These are phyloP conservation scores for Tetrao urogallus DNA, from an alignment of 2,113 vertebrate genomes.

Conservation along the genomic window DNA sequence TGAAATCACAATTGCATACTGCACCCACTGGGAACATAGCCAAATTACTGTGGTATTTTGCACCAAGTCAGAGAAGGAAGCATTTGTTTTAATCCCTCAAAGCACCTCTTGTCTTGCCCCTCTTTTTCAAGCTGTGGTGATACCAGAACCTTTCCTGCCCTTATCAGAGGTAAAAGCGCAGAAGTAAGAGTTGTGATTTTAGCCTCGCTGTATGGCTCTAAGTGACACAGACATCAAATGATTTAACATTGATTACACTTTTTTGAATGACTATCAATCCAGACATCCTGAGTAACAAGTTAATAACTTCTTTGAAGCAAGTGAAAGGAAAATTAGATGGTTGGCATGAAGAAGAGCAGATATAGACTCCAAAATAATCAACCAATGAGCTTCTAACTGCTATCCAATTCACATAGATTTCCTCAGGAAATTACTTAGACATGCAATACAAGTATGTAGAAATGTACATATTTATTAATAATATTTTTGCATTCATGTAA, in stretches of 20 bases:
- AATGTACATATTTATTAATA: neutral
- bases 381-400: neutral
- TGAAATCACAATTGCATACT: neutral
- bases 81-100: neutral
- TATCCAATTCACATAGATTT: neutral
- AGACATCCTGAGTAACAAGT: neutral
- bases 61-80: neutral
- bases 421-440: neutral
- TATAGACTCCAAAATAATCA: neutral
- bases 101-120: neutral
- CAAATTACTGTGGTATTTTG: neutral
- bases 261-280: neutral
- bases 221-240: neutral
- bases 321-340: neutral
- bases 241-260: neutral
- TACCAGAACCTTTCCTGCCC: neutral
- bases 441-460: neutral
- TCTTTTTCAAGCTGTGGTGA: neutral
- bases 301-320: neutral
- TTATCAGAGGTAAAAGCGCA: rapidly evolving
- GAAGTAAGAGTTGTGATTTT: neutral
- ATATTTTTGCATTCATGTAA: neutral
- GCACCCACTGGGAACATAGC: neutral
- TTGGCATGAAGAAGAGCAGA: neutral
- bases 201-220: neutral